Percentiles rank a stretch among this genome's conserved stretches.
Conservation (phyloP, 2,113 vertebrate genomes). For the Copsychus sechellarum region DNA sequence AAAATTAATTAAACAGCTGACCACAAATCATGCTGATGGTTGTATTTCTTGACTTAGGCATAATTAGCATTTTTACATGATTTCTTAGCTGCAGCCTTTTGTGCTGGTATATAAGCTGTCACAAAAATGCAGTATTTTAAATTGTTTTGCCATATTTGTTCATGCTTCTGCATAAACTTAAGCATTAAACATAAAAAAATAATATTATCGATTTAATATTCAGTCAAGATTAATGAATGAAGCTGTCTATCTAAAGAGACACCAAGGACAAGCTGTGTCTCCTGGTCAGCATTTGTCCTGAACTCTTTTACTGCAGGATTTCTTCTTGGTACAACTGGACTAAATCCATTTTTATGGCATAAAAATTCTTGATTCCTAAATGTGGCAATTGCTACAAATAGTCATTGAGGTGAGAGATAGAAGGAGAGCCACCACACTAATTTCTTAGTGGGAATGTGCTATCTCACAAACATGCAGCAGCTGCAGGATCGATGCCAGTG, state of each 20-base stretch:
- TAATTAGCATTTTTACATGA: slow-evolving; percentile 38
- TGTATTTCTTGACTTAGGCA: slow-evolving; percentile 6
- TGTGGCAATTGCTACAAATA: background rate
- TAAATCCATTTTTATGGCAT: background rate
- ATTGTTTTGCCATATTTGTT: background rate
- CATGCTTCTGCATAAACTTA: background rate
- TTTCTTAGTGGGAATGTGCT: background rate
- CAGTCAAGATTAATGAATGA: background rate
- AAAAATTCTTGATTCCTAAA: background rate
- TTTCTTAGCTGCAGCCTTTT: slow-evolving; percentile 8
- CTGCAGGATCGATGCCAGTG: background rate
- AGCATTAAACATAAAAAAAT: background rate
- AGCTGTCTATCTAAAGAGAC: background rate
- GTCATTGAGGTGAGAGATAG: background rate
- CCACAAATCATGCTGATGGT: slow-evolving; percentile 24
- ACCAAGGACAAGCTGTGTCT: background rate
- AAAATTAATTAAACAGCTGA: slow-evolving; percentile 52
- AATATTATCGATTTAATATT: background rate
- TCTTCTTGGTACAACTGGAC: background rate
- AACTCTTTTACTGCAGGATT: background rate
- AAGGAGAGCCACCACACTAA: background rate
- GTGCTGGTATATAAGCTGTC: background rate
- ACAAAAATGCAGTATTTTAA: background rate
- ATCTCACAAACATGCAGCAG: background rate
- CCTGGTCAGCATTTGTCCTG: background rate